Evolutionary conservation across 1,140 invertebrate species (phyloP), one percentile per base, ranked within the genome.

Genomic region (Panagrolaimus sp.): DNA sequence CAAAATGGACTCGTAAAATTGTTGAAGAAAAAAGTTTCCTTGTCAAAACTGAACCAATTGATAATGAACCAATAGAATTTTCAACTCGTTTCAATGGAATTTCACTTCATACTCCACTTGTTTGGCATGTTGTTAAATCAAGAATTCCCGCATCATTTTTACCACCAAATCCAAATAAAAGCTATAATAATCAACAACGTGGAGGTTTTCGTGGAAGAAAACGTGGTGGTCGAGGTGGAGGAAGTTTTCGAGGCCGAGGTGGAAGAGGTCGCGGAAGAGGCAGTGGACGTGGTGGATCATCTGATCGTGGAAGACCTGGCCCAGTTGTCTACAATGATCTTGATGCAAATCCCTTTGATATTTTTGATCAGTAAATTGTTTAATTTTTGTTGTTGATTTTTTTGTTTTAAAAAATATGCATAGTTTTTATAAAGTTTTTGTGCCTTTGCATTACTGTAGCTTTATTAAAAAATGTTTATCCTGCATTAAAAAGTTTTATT

Each of bases 11-110:
- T 21, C 52, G 52, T 14, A 28, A 58, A 17, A 58, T 26, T 12
- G 17, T 58, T 21, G 21, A 26, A 21, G 52, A 58, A 58, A 12
- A 14, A 58, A 26, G 21, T 28, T 10, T 21, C 12, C 21, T 58
- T n/a, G 52, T 28, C 52, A 58, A 58, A 12, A 12, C 21, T 21
- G 52, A 58, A 21, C 12, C 21, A 58, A 58, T 58, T 28, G 21
- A 58, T 28, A 58, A 58, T 58, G 52, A 58, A 17, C 28, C 52
- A 12, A 17, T 58, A 12, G 52, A 58, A 10, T 58, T 58, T 28
- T 26, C 21, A 28, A n/a, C 52, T 12, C 21, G 28, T 12, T 58
- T 58, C 17, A 58, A 58, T 28, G 52, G 52, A 12, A 58, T 58
- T 28, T 1, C 8, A 21, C 1, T 14, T 3, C 52, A 58, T 28